Evolutionary conservation across 2,113 vertebrate genomes (phyloP), one percentile per base, ranked within the genome.

Genomic region (Oncorhynchus kisutch): DNA sequence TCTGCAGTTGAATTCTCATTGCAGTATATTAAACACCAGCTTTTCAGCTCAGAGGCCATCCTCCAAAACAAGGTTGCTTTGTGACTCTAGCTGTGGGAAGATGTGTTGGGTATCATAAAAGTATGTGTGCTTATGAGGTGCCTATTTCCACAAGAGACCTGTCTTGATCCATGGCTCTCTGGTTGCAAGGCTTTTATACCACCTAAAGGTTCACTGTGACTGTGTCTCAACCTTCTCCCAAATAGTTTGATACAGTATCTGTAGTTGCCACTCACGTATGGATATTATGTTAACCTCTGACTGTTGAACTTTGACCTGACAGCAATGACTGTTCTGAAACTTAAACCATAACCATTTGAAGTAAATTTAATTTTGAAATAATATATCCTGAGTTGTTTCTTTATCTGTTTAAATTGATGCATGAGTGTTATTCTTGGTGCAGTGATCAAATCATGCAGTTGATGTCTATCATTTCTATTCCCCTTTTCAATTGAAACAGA

Each of bases 291-390:
- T 71, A 65, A 77, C 85, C 83, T 85, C 25, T 67, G 62, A 75
- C 66, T 77, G 73, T 71, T 79, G 5, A 76, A 78, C 68, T 57
- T 45, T 70, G 64, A 14, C 75, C 14, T 77, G 75, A 80, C 62
- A 72, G 59, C 39, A 65, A 5, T 73, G 14, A 67, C 65, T 74
- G 39, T 67, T 74, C 39, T 48, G 16, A 54, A 67, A n/a, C 5
- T 13, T 39, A n/a, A 62, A 49, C 48, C 65, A 54, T 77, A 24
- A 72, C 9, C 62, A 60, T 79, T 77, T 69, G 39, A 85, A 90
- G 82, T 80, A 85, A 84, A 84, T 66, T 45, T 80, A 14, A 71
- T 73, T 82, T 84, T 74, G 48, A 81, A 81, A 18, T 22, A 13
- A 64, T 34, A 76, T 73, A 75, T 68, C 18, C 16, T 68, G 67